Evolutionary conservation across 2,113 vertebrate species (phyloP).

Genomic region (Gymnarchus niloticus): DNA sequence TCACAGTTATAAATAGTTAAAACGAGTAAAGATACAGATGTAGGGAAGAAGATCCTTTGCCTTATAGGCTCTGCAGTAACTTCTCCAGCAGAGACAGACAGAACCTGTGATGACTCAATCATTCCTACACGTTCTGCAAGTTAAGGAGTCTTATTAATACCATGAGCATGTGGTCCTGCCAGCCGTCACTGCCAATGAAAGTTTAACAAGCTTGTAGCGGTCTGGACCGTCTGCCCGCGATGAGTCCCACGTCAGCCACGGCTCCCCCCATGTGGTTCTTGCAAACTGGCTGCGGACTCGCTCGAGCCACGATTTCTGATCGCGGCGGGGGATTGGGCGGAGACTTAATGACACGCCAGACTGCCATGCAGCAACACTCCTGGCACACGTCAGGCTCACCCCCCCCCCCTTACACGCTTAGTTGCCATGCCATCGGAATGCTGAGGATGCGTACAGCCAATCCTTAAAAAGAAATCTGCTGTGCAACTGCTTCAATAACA

Average conservation of each 20-base stretch:
- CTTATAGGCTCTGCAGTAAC: neutral
- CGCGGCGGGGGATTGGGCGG: neutral
- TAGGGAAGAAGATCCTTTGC: neutral
- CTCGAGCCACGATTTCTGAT: neutral
- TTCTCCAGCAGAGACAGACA: constrained; percentile 5
- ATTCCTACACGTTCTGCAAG: neutral
- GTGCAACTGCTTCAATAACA: neutral
- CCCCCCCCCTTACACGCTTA: too few relatives aligned
- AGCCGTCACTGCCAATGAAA: neutral
- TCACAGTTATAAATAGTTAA: neutral
- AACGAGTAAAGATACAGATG: constrained; percentile 2
- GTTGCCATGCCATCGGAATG: neutral
- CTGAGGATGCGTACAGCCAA: neutral
- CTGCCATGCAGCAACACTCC: neutral
- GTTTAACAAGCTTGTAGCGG: constrained; percentile 7
- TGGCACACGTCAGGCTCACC: neutral
- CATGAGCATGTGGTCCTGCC: neutral
- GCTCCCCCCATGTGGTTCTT: neutral
- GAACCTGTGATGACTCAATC: constrained; percentile 10
- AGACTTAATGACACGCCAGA: neutral
- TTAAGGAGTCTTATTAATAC: constrained; percentile 1
- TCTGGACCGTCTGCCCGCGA: neutral
- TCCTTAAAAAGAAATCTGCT: neutral
- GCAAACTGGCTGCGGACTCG: neutral
- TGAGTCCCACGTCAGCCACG: neutral